Base-by-base conservation (phyloP, 2,797 vertebrate species). In the Labroides dimidiatus region DNA sequence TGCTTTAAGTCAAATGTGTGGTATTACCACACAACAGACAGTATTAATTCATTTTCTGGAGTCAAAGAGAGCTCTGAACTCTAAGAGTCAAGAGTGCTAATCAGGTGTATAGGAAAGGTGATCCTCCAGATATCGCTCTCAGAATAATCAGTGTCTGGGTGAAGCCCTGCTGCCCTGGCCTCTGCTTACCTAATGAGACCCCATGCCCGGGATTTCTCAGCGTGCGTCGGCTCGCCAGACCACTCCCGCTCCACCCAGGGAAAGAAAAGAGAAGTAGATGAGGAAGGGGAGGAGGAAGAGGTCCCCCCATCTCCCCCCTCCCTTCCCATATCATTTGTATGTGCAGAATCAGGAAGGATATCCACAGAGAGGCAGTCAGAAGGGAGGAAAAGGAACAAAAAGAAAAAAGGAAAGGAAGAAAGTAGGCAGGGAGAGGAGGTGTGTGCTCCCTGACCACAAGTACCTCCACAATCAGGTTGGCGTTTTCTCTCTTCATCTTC, bases 111-210 rank as follows among this genome's bases (percentile, higher is more conserved):
- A 66, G 75, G 76, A 39, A 41, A 72, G 65, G 57, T 70, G 84
- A 87, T 81, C 71, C 80, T 87, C 84, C 60, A 78, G 82, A 87
- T 84, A 77, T 63, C 69, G 64, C 76, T 75, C 77, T 79, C 75
- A 84, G 85, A 90, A 89, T 91, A 91, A 92, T 92, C 76, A 85
- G 80, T 48, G 89, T 80, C 87, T 84, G 59, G 71, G 78, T 78
- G 67, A 85, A 85, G 76, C 85, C 87, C 84, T 77, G 59, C 82
- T 88, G 88, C 79, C 88, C 80, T 80, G 87, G 88, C 88, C 91
- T 89, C 87, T 81, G 87, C 91, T 92, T 91, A 91, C 88, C 93
- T 93, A 93, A 94, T 91, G 88, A 93, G 92, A 92, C 91, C 85
- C 86, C 86, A 84, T 88, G 89, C 88, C 83, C 76, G 59, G 69